These are phyloP conservation scores for Acronicta psi DNA, from an alignment of 2,888 invertebrate genomes.

Conservation along the genomic window DNA sequence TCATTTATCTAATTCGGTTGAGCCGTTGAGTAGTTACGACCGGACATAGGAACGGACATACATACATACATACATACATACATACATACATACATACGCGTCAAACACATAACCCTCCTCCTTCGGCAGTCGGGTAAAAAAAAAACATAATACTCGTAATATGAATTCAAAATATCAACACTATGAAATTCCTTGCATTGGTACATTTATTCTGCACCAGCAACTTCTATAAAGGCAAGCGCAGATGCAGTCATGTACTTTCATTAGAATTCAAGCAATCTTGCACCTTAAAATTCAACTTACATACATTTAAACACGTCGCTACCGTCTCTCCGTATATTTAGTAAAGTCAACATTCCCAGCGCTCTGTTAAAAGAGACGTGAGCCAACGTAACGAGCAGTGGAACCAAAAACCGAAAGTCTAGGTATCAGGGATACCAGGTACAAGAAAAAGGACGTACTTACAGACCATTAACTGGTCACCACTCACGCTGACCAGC, in stretches of 20 bases:
- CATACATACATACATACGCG: too few relatives aligned
- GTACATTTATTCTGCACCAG: background rate
- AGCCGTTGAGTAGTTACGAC: too few relatives aligned
- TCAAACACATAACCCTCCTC: too few relatives aligned
- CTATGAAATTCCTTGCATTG: too few relatives aligned
- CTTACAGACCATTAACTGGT: constrained; percentile 69
- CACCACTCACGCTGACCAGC: constrained; percentile 67
- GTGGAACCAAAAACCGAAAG: constrained; percentile 41
- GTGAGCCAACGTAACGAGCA: constrained; percentile 56
- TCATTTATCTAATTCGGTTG: too few relatives aligned
- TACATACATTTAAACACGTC: constrained; percentile 51
- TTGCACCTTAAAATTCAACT: constrained; percentile 50
- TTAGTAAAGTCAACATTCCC: constrained; percentile 57
- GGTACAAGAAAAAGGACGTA: constrained; percentile 78
- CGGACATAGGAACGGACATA: too few relatives aligned
- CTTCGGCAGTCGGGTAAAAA: too few relatives aligned
- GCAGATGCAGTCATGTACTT: constrained; percentile 20
- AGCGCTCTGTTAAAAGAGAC: constrained; percentile 56
- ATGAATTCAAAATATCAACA: too few relatives aligned
- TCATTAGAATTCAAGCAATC: constrained; percentile 50
- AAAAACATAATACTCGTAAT: too few relatives aligned
- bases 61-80: too few relatives aligned
- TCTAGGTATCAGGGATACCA: constrained; percentile 51
- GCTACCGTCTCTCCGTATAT: constrained; percentile 42
- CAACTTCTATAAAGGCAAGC: constrained; percentile 5